These are phyloP conservation scores for Acrobasis consociella DNA, from an alignment of 2,888 invertebrate species.

Conservation along the genomic window DNA sequence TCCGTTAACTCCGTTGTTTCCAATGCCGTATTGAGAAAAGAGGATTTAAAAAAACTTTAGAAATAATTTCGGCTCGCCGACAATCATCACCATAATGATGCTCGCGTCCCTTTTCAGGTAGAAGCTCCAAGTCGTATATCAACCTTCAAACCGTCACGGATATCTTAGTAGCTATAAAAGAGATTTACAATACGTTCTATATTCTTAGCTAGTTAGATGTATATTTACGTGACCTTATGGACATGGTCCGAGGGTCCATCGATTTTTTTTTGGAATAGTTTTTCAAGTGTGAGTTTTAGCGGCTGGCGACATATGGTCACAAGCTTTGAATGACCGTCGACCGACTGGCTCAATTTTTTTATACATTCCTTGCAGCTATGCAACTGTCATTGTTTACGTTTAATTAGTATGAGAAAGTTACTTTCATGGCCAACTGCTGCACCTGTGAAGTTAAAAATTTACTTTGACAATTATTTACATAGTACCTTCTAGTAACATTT, in stretches of 20 bases:
- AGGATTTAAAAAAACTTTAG: slow-evolving; percentile 57
- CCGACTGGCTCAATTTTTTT: slow-evolving; percentile 58
- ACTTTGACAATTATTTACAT: background rate
- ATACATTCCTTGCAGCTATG: slow-evolving; percentile 37
- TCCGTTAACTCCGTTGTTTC: slow-evolving; percentile 66
- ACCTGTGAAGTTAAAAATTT: background rate
- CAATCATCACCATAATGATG: slow-evolving; percentile 78
- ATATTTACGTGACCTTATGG: slow-evolving; percentile 72
- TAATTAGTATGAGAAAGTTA: slow-evolving; percentile 12
- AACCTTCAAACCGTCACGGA: slow-evolving; percentile 62
- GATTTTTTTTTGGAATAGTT: slow-evolving; percentile 68
- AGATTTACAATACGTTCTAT: slow-evolving; percentile 76
- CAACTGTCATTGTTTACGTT: slow-evolving; percentile 56
- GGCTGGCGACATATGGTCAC: slow-evolving; percentile 66
- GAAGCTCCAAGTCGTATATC: slow-evolving; percentile 76
- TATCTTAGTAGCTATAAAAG: slow-evolving; percentile 72
- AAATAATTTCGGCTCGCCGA: slow-evolving; percentile 75
- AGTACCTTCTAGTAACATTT: too few species aligned
- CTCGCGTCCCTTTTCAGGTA: slow-evolving; percentile 78
- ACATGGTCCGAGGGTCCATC: slow-evolving; percentile 67
- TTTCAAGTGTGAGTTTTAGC: slow-evolving; percentile 50
- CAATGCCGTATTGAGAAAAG: slow-evolving; percentile 57
- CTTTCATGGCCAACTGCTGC: background rate
- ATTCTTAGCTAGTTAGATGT: slow-evolving; percentile 74
- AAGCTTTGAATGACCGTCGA: slow-evolving; percentile 64